Evolutionary conservation across 2,888 invertebrate genomes (phyloP).

Genomic region (Tortrix viridana): DNA sequence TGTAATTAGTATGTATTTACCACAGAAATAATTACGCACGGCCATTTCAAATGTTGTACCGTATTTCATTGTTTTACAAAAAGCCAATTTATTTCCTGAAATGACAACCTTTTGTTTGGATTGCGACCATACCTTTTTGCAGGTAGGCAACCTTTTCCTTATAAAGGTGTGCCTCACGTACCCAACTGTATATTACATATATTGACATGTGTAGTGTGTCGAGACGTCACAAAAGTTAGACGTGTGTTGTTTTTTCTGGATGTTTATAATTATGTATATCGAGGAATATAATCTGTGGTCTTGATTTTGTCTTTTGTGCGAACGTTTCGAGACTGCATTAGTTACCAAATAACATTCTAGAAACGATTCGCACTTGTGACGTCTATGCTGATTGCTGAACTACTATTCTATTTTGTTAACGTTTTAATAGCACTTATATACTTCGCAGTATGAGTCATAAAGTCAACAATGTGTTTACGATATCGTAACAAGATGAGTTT

Average conservation of each 20-base stretch:
- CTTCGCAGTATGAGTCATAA: too few relatives aligned
- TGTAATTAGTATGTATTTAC: constrained; percentile 2
- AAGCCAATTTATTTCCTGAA: constrained; percentile 50
- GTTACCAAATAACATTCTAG: too few relatives aligned
- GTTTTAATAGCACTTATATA: too few relatives aligned
- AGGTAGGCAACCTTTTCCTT: constrained; percentile 53
- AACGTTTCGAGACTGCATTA: too few relatives aligned
- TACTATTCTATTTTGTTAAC: too few relatives aligned
- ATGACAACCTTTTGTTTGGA: constrained; percentile 51
- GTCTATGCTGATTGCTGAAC: too few relatives aligned
- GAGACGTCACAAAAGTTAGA: constrained; percentile 20
- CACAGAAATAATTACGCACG: constrained; percentile 20
- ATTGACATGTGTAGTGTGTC: constrained; percentile 23
- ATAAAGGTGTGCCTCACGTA: constrained; percentile 49
- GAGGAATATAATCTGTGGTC: too few relatives aligned
- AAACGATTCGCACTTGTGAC: too few relatives aligned
- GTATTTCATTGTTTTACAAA: constrained; percentile 49
- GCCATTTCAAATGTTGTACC: constrained; percentile 37
- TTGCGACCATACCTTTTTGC: constrained; percentile 44
- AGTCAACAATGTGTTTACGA: too few relatives aligned
- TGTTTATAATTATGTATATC: constrained; percentile 1
- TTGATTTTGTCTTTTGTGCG: neutral
- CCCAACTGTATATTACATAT: constrained; percentile 44
- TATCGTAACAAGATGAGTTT: too few relatives aligned
- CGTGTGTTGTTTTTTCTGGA: constrained; percentile 14